phyloP scores from a whole-genome alignment of 2,113 vertebrate species.

The Maccullochella peelii region DNA sequence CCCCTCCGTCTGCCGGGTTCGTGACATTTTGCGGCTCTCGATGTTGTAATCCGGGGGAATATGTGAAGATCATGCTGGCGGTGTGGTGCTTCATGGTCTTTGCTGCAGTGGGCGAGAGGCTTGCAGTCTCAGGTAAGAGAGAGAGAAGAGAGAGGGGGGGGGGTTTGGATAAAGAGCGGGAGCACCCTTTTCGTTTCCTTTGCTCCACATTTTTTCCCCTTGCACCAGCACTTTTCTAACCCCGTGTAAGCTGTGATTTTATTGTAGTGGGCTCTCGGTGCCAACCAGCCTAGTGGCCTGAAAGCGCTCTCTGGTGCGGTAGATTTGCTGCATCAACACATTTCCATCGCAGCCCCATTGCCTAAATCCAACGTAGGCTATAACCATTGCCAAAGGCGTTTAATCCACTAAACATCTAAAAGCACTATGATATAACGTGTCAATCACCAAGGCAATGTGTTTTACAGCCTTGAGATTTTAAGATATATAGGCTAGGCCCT shows the following conservation, averaged over 20 bases:
- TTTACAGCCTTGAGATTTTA: constrained; percentile 5
- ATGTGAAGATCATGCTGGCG: constrained; percentile 87
- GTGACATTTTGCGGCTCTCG: constrained; percentile 66
- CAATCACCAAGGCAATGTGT: background rate
- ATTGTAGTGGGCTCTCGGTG: constrained; percentile 54
- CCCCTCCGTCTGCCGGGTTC: constrained; percentile 37
- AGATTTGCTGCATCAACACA: constrained; percentile 85
- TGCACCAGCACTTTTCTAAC: constrained; percentile 67
- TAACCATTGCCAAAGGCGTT: background rate
- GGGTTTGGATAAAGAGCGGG: constrained; percentile 25
- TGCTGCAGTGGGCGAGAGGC: constrained; percentile 84
- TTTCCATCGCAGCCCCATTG: constrained; percentile 72
- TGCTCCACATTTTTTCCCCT: constrained; percentile 55
- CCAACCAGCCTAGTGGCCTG: constrained; percentile 53
- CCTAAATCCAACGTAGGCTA: background rate
- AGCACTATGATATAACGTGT: constrained; percentile 7
- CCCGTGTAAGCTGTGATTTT: constrained; percentile 40
- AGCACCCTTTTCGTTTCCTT: constrained; percentile 56
- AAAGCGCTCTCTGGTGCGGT: constrained; percentile 55
- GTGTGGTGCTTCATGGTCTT: constrained; percentile 86
- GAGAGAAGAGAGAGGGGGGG: constrained; percentile 11
- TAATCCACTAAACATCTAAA: constrained; percentile 4
- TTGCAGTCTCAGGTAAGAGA: constrained; percentile 85
- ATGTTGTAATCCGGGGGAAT: constrained; percentile 81
- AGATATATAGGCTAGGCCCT: background rate